Percentiles rank a stretch among this genome's conserved stretches.
Evolutionary conservation across 2,113 vertebrate genomes (phyloP).

Genomic region (Mus pahari): DNA sequence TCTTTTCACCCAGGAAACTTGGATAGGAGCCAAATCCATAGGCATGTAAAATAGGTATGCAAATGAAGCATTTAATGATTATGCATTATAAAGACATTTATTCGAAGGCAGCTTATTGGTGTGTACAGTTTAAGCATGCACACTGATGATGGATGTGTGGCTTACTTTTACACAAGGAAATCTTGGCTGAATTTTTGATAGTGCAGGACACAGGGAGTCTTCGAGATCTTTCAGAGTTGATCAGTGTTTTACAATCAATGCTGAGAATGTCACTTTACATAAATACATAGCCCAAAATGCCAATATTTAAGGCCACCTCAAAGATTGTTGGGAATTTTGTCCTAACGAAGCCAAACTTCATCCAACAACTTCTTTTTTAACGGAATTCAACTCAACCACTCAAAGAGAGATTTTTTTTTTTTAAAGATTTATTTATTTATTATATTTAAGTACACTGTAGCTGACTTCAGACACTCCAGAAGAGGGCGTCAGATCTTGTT

Average conservation of each 20-base stretch:
- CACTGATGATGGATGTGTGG: not conserved
- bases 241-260: not conserved
- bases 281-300: not conserved
- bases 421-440: too few relatives aligned
- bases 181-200: not conserved
- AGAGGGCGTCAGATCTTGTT: too few relatives aligned
- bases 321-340: not conserved
- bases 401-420: not conserved
- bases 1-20: not conserved
- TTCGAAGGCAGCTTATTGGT: not conserved
- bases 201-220: not conserved
- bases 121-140: not conserved
- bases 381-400: not conserved
- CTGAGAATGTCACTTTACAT: not conserved
- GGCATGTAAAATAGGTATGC: not conserved
- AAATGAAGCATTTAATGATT: not conserved
- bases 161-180: not conserved
- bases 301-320: not conserved
- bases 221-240: too few relatives aligned
- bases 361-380: not conserved
- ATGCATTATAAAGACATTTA: not conserved
- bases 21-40: not conserved
- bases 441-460: too few relatives aligned
- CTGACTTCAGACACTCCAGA: too few relatives aligned
- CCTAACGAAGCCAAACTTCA: not conserved